Evolutionary conservation across 2,113 vertebrate species (phyloP), one percentile per base, ranked within the genome.

Genomic region (Campylorhamphus procurvoides): DNA sequence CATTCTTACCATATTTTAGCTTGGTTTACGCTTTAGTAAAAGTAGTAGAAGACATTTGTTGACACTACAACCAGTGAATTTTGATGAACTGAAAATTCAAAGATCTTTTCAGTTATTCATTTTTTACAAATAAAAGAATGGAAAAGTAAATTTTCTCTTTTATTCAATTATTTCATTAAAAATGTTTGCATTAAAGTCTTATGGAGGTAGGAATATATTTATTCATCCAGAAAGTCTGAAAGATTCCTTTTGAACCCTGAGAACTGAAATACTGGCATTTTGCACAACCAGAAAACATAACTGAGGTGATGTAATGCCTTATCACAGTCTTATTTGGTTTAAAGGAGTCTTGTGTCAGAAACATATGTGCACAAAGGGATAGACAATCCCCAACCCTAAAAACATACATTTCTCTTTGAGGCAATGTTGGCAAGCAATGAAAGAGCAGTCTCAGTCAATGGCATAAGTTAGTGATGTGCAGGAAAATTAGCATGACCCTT

Each of bases 321-420:
- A 52, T 27, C 18, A 59, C 23, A 47, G 4, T 35, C 7, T 58
- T 44, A 14, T 4, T 4, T 44, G 11, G 3, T 55, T 78, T 63
- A 47, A 50, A 68, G 4, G 22, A 72, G 31, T 55, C 4, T 44
- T 31, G 3, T 37, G 1, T 10, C 68, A 69, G 28, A 42, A 76
- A 23, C 4, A 50, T 6, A 39, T 1, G 15, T 53, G 0, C 15
- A 37, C 7, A 62, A 73, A 60, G 5, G 3, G 4, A 25, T 23
- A 46, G 11, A 62, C 8, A 79, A 17, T 2, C 0, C 4, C 11
- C 1, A 14, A 35, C 74, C 33, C 12, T 39, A 28, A 84, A 84
- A 79, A 15, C 4, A 5, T 27, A 4, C 1, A 9, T 37, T 46
- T 6, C 3, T 35, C 3, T 50, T 44, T 44, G 8, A 64, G 19